Conservation (phyloP, 1,140 invertebrate species). For the Physella acuta region DNA sequence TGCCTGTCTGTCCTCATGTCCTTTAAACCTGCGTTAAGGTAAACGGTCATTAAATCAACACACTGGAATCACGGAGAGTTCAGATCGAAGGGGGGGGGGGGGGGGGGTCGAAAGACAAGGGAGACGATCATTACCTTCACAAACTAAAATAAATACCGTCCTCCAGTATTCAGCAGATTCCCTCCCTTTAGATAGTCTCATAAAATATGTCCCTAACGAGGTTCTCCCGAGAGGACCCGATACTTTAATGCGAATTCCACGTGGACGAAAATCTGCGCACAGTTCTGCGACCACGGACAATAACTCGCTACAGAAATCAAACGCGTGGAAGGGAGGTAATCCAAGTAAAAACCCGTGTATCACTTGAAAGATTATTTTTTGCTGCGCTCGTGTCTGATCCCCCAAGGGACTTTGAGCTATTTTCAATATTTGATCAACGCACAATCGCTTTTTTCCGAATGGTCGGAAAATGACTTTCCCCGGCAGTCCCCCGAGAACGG, state of each 20-base stretch:
- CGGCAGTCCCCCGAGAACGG: not conserved
- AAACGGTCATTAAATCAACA: too few relatives aligned
- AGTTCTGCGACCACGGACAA: not conserved
- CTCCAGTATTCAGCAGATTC: too few relatives aligned
- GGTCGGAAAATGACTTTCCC: conserved; percentile 11
- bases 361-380: conserved; percentile 8
- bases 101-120: too few relatives aligned
- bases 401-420: not conserved
- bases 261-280: not conserved
- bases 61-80: too few relatives aligned
- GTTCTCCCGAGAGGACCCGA: not conserved
- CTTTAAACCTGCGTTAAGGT: too few relatives aligned
- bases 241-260: conserved; percentile 1
- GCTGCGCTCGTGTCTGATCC: conserved; percentile 1
- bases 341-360: conserved; percentile 13
- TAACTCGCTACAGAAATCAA: conserved; percentile 14
- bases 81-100: too few relatives aligned
- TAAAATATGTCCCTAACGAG: conserved; percentile 6
- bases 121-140: too few relatives aligned
- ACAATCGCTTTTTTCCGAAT: conserved; percentile 1
- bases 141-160: too few relatives aligned
- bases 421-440: conserved; percentile 12
- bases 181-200: too few relatives aligned
- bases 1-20: too few relatives aligned
- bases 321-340: conserved; percentile 13